These are phyloP conservation scores for Goniozus legneri DNA, from an alignment of 1,140 invertebrate species.

Conservation along the genomic window DNA sequence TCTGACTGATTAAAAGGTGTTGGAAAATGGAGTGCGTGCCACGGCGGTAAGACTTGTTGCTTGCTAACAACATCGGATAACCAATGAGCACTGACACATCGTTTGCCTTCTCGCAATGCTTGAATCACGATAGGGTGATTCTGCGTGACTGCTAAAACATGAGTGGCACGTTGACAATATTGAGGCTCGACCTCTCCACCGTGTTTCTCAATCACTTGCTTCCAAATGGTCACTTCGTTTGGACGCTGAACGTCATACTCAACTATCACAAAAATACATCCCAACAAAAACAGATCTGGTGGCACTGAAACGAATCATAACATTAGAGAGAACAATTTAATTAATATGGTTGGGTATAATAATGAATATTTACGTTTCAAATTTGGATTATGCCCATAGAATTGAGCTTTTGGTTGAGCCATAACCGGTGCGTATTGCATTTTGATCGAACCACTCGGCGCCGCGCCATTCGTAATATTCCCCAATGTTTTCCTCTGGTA, in stretches of 20 bases:
- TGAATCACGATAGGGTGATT: conserved; percentile 84
- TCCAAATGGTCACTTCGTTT: conserved; percentile 71
- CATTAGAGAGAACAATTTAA: conserved; percentile 14
- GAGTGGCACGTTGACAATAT: conserved; percentile 83
- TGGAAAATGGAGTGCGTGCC: conserved; percentile 88
- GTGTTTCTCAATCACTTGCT: conserved; percentile 77
- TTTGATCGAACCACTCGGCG: conserved; percentile 45
- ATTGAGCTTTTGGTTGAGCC: conserved; percentile 64
- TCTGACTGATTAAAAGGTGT: conserved; percentile 68
- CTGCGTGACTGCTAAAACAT: conserved; percentile 88
- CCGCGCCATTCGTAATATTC: conserved; percentile 54
- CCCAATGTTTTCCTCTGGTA: conserved; percentile 52
- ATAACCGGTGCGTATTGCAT: conserved; percentile 52
- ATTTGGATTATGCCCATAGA: conserved; percentile 84
- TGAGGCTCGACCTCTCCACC: conserved; percentile 85
- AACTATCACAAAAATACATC: conserved; percentile 87
- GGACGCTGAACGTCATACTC: conserved; percentile 63
- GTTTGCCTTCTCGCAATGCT: conserved; percentile 64
- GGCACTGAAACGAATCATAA: conserved; percentile 74
- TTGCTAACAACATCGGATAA: conserved; percentile 83
- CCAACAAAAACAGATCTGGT: conserved; percentile 81
- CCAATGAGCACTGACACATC: conserved; percentile 93
- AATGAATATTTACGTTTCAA: conserved; percentile 61
- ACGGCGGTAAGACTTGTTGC: conserved; percentile 83
- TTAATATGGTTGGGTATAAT: background rate